These are phyloP conservation scores for Mesocentrotus franciscanus DNA, from an alignment of 53 echinoderm and acorn worm genomes.

Conservation along the genomic window DNA sequence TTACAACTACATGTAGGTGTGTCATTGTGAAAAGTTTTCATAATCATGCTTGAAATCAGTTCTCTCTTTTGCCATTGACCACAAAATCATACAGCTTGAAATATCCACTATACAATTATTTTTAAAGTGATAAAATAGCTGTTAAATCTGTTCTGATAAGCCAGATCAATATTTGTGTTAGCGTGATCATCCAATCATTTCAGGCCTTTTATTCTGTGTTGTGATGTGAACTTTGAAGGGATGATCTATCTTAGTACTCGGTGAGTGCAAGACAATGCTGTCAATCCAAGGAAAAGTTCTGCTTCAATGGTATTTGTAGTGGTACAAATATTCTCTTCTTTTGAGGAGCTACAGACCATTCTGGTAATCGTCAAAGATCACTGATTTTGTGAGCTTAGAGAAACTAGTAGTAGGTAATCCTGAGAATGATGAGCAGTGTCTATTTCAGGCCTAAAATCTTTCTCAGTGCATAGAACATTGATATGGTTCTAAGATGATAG, in stretches of 20 bases:
- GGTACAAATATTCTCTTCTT: not conserved
- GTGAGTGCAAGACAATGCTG: not conserved
- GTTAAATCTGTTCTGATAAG: not conserved
- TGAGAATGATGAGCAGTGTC: not conserved
- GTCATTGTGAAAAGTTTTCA: not conserved
- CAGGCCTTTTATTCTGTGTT: not conserved
- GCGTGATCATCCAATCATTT: not conserved
- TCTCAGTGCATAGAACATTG: not conserved
- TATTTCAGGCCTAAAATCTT: not conserved
- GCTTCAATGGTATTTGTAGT: not conserved
- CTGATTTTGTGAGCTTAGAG: not conserved
- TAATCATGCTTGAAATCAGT: not conserved
- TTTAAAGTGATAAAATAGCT: not conserved
- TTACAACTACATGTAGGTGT: not conserved
- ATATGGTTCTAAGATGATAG: not conserved
- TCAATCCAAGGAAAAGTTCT: not conserved
- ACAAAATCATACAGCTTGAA: not conserved
- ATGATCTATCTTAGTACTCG: not conserved
- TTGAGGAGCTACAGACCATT: not conserved
- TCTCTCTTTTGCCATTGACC: not conserved
- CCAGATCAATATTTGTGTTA: slow-evolving; percentile 8
- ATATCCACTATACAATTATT: not conserved
- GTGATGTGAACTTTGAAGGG: not conserved
- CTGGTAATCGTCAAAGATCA: not conserved
- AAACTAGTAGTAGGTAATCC: not conserved